phyloP scores from a whole-genome alignment of 2,888 invertebrate genomes.

The Drosophila lacicola region DNA sequence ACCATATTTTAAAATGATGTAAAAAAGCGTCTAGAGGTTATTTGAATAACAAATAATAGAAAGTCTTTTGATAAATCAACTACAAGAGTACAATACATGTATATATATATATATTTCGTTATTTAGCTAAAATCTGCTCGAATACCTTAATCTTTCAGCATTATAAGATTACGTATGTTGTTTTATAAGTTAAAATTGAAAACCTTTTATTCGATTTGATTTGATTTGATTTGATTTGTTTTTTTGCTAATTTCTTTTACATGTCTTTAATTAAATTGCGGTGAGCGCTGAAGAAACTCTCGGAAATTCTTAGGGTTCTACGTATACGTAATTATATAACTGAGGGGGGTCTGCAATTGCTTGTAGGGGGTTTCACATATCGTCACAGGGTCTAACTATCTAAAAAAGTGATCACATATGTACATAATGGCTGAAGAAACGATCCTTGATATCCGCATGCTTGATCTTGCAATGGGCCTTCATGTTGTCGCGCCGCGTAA shows the following conservation, averaged over 20 bases:
- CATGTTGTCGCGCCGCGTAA: slow-evolving; percentile 88
- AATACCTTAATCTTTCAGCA: slow-evolving; percentile 43
- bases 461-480: slow-evolving; percentile 88
- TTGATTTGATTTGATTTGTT: slow-evolving; percentile 12
- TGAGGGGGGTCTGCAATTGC: slow-evolving; percentile 19
- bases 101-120: slow-evolving; percentile 23
- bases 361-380: background rate
- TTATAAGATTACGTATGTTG: slow-evolving; percentile 39
- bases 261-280: slow-evolving; percentile 33
- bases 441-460: slow-evolving; percentile 86
- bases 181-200: slow-evolving; percentile 33
- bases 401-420: slow-evolving; percentile 86
- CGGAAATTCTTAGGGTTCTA: slow-evolving; percentile 44
- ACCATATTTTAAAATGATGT: slow-evolving; percentile 25
- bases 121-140: slow-evolving; percentile 35
- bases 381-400: slow-evolving; percentile 36
- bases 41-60: slow-evolving; percentile 60
- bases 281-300: slow-evolving; percentile 50
- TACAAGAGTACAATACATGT: slow-evolving; percentile 61
- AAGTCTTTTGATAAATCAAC: slow-evolving; percentile 70
- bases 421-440: slow-evolving; percentile 86
- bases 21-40: slow-evolving; percentile 74
- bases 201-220: slow-evolving; percentile 49
- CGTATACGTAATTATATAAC: slow-evolving; percentile 32
- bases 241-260: slow-evolving; percentile 36